Evolutionary conservation across 2,888 invertebrate species (phyloP).

Genomic region (Tachina grossa): DNA sequence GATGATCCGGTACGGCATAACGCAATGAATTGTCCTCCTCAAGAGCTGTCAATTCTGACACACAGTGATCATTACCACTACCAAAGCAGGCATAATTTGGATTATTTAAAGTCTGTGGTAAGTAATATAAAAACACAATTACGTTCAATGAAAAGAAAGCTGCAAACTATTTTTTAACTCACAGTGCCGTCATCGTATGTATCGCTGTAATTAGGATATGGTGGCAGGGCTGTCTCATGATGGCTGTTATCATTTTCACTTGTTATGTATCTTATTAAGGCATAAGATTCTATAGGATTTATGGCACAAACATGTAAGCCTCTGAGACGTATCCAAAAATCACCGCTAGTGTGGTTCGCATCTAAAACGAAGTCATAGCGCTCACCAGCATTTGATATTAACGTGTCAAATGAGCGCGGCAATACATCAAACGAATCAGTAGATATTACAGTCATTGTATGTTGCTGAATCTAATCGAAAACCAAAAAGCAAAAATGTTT

Average conservation of each 20-base stretch:
- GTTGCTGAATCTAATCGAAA: slow-evolving; percentile 72
- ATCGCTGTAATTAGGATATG: slow-evolving; percentile 51
- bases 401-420: slow-evolving; percentile 75
- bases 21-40: slow-evolving; percentile 72
- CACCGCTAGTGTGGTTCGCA: slow-evolving; percentile 80
- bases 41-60: slow-evolving; percentile 72
- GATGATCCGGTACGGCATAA: slow-evolving; percentile 73
- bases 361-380: slow-evolving; percentile 83
- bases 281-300: slow-evolving; percentile 75
- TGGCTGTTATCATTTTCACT: not conserved
- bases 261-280: slow-evolving; percentile 73
- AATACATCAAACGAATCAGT: slow-evolving; percentile 79
- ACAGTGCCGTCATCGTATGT: slow-evolving; percentile 55
- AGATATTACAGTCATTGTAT: slow-evolving; percentile 79
- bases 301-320: slow-evolving; percentile 74
- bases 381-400: slow-evolving; percentile 83
- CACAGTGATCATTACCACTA: slow-evolving; percentile 70
- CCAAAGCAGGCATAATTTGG: slow-evolving; percentile 75
- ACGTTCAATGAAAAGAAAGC: slow-evolving; percentile 30
- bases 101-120: slow-evolving; percentile 72
- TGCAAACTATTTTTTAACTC: slow-evolving; percentile 30
- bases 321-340: slow-evolving; percentile 76
- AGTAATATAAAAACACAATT: not conserved
- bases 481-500: not conserved
- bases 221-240: slow-evolving; percentile 43